phyloP scores from a whole-genome alignment of 2,797 vertebrate species.

The Squalus acanthias region DNA sequence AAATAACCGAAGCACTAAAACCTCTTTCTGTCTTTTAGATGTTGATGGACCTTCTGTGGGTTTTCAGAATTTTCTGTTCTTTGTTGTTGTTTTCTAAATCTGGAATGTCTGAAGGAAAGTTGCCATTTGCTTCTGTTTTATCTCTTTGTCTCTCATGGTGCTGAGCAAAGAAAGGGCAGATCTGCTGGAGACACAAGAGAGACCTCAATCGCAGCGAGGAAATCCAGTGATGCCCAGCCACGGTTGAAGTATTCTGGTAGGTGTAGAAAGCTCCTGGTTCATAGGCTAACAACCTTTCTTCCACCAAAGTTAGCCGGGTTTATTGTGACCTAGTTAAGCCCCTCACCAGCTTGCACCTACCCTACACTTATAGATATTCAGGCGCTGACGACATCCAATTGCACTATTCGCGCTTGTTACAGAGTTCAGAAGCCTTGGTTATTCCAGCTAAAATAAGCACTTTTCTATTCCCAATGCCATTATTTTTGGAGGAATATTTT shows the following conservation, averaged over 20 bases:
- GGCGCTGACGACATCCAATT: neutral
- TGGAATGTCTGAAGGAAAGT: neutral
- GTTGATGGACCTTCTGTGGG: neutral
- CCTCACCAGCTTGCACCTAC: neutral
- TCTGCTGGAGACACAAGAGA: neutral
- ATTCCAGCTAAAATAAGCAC: neutral
- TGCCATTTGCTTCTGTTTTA: neutral
- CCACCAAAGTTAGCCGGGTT: neutral
- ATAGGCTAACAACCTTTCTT: neutral
- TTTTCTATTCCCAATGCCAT: neutral
- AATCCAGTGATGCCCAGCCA: neutral
- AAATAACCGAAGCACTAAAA: neutral
- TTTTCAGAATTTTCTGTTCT: neutral
- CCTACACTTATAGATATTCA: neutral
- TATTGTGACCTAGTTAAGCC: neutral
- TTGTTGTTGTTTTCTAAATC: neutral
- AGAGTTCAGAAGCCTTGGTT: neutral
- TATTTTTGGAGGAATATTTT: neutral
- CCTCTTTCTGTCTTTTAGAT: neutral
- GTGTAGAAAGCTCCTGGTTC: neutral
- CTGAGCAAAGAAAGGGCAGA: neutral
- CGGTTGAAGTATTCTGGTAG: neutral
- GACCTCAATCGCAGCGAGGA: neutral
- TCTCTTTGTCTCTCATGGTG: neutral
- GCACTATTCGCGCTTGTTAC: neutral